Evolutionary conservation across 2,113 vertebrate species (phyloP), one percentile per base, ranked within the genome.

Genomic region (Polypterus senegalus): DNA sequence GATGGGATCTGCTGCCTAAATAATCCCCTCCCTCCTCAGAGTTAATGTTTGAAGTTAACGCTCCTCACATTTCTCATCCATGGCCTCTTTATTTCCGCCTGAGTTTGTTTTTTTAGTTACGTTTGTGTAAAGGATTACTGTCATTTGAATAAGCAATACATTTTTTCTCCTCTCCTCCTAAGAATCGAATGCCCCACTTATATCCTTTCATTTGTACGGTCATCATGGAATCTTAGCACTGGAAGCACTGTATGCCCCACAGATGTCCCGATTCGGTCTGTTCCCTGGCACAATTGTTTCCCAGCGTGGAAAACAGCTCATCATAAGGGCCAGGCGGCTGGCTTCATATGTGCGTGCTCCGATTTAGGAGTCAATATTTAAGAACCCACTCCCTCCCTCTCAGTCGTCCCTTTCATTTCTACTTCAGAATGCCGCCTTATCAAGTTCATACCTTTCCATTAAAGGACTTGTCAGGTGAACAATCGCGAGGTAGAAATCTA

Each of bases 401-500:
- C 43, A 11, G 10, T 27, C 5, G 43, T 27, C 10, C 51, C 51
- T 53, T 53, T 8, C 7, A 53, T 8, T 6, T 27, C 27, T 27
- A 27, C 27, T 27, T 27, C 27, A 27, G 27, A 27, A 27, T 11
- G 43, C 10, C 9, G 10, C 54, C 10, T 10, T 55, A 55, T 55
- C 54, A 10, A 55, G 54, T 55, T 55, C 43, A 27, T 10, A 55
- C 10, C 43, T 11, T 11, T 55, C 54, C 54, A 55, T 55, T 55
- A 55, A 10, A 55, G 9, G 64, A 61, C 27, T 27, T 27, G 54
- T 65, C 71, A 60, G 72, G 61, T 71, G 59, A 71, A 68, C 70
- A 75, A 59, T 66, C 62, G 68, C 66, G 72, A 73, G 74, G 64
- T 69, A 67, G 69, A 75, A 72, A 69, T 80, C 76, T 63, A 46